phyloP scores from a whole-genome alignment of 1,140 invertebrate genomes.

The Drosophila busckii region DNA sequence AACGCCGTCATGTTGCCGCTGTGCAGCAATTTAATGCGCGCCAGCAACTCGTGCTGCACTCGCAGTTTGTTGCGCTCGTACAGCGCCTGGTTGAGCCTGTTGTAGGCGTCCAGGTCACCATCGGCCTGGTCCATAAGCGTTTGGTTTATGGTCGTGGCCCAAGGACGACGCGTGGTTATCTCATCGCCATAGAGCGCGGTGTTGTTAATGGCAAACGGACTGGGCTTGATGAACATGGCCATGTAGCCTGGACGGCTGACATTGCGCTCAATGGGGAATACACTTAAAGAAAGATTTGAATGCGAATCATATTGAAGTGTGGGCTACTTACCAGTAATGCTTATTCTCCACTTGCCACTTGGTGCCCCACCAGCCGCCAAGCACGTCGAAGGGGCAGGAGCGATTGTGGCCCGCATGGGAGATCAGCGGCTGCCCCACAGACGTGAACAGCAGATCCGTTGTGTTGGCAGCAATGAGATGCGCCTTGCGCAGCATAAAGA shows the following conservation, averaged over 20 bases:
- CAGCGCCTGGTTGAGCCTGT: not conserved
- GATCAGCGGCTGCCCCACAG: slow-evolving; percentile 39
- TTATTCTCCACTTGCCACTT: not conserved
- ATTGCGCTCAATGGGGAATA: slow-evolving; percentile 45
- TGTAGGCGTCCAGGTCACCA: not conserved
- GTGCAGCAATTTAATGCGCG: not conserved
- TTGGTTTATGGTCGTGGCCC: slow-evolving; percentile 14
- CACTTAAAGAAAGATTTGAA: slow-evolving; percentile 12
- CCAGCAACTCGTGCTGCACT: slow-evolving; percentile 5
- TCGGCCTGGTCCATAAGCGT: slow-evolving; percentile 5
- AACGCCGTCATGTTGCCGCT: too few species aligned
- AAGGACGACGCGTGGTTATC: slow-evolving; percentile 51
- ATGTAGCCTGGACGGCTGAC: slow-evolving; percentile 37
- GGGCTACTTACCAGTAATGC: slow-evolving; percentile 26
- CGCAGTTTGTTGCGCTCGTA: not conserved
- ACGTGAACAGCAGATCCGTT: slow-evolving; percentile 40
- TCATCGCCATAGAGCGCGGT: slow-evolving; percentile 33
- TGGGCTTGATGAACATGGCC: slow-evolving; percentile 56
- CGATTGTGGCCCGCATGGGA: slow-evolving; percentile 34
- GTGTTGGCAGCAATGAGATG: slow-evolving; percentile 49
- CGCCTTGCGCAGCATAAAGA: slow-evolving; percentile 56
- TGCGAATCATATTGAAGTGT: not conserved
- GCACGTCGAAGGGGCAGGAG: slow-evolving; percentile 37
- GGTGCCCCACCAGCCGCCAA: slow-evolving; percentile 53
- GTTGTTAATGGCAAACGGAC: slow-evolving; percentile 35